These are phyloP conservation scores for Phalanger gymnotis DNA, from an alignment of 2,797 vertebrate genomes.

Conservation along the genomic window DNA sequence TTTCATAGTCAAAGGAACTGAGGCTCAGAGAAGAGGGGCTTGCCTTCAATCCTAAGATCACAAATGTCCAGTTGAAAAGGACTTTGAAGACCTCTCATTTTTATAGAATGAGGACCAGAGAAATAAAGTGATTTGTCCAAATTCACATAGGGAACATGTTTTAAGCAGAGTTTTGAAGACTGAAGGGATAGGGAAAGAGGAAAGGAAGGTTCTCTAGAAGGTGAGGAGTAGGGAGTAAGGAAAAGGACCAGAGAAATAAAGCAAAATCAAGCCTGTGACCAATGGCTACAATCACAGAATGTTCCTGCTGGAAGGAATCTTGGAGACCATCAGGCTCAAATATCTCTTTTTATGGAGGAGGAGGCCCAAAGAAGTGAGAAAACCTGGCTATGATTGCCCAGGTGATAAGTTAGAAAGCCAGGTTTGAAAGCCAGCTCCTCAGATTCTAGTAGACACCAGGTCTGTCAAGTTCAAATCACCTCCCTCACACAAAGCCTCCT, in stretches of 20 bases:
- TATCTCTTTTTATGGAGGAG: neutral
- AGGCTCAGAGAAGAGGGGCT: neutral
- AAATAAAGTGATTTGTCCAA: neutral
- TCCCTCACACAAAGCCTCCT: neutral
- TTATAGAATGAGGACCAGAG: neutral
- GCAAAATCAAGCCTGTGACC: neutral
- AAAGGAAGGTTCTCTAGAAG: neutral
- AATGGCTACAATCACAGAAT: neutral
- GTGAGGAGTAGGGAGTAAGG: neutral
- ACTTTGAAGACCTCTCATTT: neutral
- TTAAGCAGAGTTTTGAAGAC: neutral
- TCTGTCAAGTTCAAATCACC: neutral
- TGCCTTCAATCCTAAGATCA: neutral
- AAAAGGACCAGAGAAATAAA: neutral
- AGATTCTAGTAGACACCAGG: neutral
- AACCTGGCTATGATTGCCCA: neutral
- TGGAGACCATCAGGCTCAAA: neutral
- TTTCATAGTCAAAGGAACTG: neutral
- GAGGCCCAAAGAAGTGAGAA: neutral
- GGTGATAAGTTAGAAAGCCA: neutral
- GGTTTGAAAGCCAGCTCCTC: neutral
- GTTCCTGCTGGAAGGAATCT: neutral
- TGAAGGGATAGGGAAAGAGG: neutral
- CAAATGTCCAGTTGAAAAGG: neutral
- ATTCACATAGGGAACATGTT: neutral